A percentile compares a stretch with the other conserved stretches of the same genome.
phyloP scores from a whole-genome alignment of 1,140 invertebrate genomes.

The Drosophila ogumai region DNA sequence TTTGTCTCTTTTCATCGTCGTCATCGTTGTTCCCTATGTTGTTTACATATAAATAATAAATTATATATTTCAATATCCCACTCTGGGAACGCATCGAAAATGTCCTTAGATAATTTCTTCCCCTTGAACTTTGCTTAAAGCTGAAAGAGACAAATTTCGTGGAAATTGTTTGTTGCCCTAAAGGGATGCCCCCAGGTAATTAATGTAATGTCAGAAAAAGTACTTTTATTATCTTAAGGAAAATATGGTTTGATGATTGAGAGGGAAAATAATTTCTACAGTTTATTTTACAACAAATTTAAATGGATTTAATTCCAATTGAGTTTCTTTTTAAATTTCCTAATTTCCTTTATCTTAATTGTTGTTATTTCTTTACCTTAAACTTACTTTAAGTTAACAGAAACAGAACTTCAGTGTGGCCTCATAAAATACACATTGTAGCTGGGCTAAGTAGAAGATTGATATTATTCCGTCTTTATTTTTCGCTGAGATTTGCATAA shows the following conservation, averaged over 20 bases:
- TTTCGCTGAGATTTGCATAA: conserved; percentile 63
- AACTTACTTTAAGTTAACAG: background rate
- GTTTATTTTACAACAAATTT: background rate
- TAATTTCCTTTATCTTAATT: background rate
- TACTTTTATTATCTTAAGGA: background rate
- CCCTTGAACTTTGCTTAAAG: conserved; percentile 28
- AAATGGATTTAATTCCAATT: background rate
- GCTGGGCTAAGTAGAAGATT: conserved; percentile 52
- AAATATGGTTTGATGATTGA: background rate
- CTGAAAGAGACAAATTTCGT: conserved; percentile 14
- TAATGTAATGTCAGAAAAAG: conserved; percentile 22
- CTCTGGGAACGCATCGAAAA: conserved; percentile 7
- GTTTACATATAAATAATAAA: conserved; percentile 64
- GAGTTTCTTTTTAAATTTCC: background rate
- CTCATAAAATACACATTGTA: conserved; percentile 21
- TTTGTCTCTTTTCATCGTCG: background rate
- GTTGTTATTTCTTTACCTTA: background rate
- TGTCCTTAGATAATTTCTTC: conserved; percentile 2
- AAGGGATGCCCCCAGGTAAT: conserved; percentile 5
- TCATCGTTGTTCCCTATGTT: conserved; percentile 10
- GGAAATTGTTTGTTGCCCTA: background rate
- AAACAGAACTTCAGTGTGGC: background rate
- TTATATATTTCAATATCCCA: conserved; percentile 40
- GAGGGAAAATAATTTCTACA: background rate
- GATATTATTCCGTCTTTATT: conserved; percentile 54